These are phyloP conservation scores for Lamellibrachia satsuma DNA, from an alignment of 2,888 invertebrate genomes.

Conservation along the genomic window DNA sequence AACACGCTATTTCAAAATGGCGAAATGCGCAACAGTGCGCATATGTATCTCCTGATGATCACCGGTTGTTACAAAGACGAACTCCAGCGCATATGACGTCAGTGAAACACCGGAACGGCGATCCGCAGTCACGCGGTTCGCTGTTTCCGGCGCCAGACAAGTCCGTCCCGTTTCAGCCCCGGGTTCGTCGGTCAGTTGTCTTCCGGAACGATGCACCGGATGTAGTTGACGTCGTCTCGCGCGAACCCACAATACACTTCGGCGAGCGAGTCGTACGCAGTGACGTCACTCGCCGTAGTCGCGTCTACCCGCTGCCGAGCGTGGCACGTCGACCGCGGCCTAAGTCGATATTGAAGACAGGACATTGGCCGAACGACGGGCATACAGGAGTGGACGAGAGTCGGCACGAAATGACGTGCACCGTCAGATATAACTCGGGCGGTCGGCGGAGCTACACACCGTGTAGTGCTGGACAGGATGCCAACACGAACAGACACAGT, in stretches of 20 bases:
- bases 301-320: neutral
- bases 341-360: neutral
- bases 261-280: neutral
- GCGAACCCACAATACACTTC: slow-evolving; percentile 13
- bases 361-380: neutral
- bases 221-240: neutral
- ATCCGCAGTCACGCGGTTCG: neutral
- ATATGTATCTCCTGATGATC: neutral
- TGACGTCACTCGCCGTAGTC: slow-evolving; percentile 12
- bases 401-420: neutral
- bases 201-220: neutral
- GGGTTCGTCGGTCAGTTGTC: neutral
- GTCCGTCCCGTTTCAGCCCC: neutral
- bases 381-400: neutral
- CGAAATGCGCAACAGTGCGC: neutral
- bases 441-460: neutral
- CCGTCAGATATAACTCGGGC: neutral
- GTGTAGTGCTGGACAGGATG: neutral
- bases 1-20: neutral
- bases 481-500: neutral
- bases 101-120: neutral
- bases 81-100: neutral
- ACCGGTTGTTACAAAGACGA: neutral
- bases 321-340: neutral
- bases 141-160: neutral